A percentile compares a stretch with the other conserved stretches of the same genome.
Evolutionary conservation across 2,113 vertebrate species (phyloP).

Genomic region (Aix galericulata): DNA sequence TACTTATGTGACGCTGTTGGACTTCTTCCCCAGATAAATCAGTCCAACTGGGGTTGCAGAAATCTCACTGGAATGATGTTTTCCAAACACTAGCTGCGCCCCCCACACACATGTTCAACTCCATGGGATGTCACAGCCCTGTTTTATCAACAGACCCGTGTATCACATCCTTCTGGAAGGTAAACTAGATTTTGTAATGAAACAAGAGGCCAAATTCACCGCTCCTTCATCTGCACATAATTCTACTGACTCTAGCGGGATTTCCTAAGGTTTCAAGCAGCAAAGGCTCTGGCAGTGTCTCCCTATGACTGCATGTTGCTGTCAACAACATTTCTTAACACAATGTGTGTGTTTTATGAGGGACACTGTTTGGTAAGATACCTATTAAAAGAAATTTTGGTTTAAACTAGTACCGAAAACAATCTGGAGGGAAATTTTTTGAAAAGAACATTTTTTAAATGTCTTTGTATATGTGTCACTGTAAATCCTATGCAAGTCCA

Average conservation of each 20-base stretch:
- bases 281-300: constrained; percentile 10
- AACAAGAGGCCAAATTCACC: neutral
- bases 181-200: constrained; percentile 3
- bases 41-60: constrained; percentile 32
- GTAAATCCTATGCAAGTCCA: neutral
- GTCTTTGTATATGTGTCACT: neutral
- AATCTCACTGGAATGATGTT: constrained; percentile 35
- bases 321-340: constrained; percentile 33
- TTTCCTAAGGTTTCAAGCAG: constrained; percentile 12
- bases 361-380: constrained; percentile 15
- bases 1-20: neutral
- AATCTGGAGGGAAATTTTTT: neutral
- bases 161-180: constrained; percentile 18
- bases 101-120: neutral
- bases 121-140: neutral
- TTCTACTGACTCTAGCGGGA: constrained; percentile 11
- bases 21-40: neutral
- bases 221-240: neutral
- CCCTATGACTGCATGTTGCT: neutral
- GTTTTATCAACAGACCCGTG: neutral
- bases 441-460: neutral
- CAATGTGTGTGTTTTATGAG: neutral
- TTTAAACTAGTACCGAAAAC: neutral
- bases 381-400: neutral
- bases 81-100: constrained; percentile 39